A percentile compares a stretch with the other conserved stretches of the same genome.
Conservation (phyloP, 2,113 vertebrate species). For the Oostethus manadensis region DNA sequence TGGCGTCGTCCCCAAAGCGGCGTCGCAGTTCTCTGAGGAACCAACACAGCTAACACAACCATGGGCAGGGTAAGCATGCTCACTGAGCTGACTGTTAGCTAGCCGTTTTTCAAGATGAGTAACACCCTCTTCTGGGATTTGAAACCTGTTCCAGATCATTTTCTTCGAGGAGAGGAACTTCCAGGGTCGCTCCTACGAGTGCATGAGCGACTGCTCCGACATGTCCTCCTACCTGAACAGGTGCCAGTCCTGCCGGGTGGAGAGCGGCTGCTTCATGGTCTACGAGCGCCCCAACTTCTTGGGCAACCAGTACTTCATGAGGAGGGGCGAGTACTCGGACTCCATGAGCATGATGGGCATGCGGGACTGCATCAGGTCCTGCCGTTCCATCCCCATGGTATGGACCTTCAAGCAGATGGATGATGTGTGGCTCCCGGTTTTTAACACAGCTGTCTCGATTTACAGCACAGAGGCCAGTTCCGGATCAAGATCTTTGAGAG, state of each 20-base stretch:
- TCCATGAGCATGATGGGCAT: slow-evolving; percentile 60
- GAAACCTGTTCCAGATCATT: slow-evolving; percentile 42
- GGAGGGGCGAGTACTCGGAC: slow-evolving; percentile 68
- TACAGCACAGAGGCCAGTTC: slow-evolving; percentile 49
- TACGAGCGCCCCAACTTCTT: slow-evolving; percentile 67
- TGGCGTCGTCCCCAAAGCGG: neutral
- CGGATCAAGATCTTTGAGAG: slow-evolving; percentile 50
- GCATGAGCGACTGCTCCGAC: slow-evolving; percentile 64
- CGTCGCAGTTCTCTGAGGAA: slow-evolving; percentile 2
- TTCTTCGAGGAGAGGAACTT: slow-evolving; percentile 73
- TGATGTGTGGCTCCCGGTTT: no score
- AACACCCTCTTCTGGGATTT: no score
- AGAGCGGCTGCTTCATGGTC: slow-evolving; percentile 65
- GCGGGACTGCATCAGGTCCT: slow-evolving; percentile 60
- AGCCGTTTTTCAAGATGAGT: neutral
- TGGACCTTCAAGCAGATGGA: neutral
- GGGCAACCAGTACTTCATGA: slow-evolving; percentile 68
- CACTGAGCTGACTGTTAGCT: neutral
- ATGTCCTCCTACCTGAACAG: slow-evolving; percentile 60
- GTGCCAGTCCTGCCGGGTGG: slow-evolving; percentile 62
- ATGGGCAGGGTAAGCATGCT: slow-evolving; percentile 8
- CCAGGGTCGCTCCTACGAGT: slow-evolving; percentile 68
- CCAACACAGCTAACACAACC: neutral
- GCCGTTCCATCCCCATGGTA: slow-evolving; percentile 68
- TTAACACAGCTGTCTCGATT: neutral